phyloP scores from a whole-genome alignment of 1,140 invertebrate genomes.

The Dendroctonus valens region DNA sequence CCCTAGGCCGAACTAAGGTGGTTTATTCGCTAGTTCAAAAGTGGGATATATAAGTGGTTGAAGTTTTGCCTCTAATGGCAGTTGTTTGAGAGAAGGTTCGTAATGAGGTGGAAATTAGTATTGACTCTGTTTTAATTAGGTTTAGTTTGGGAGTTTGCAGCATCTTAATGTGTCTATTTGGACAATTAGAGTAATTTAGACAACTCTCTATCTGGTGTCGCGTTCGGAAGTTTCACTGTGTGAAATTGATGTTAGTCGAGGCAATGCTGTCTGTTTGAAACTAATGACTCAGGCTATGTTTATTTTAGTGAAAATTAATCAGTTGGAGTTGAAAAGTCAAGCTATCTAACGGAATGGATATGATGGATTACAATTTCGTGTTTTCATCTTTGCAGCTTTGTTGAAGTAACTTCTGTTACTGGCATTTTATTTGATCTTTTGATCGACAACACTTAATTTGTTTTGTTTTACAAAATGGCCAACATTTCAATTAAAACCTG shows the following conservation, averaged over 20 bases:
- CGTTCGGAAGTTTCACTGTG: conserved; percentile 12
- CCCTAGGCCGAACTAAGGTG: conserved; percentile 10
- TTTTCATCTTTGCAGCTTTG: no score
- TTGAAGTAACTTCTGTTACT: no score
- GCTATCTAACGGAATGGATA: no score
- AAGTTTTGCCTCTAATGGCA: conserved; percentile 29
- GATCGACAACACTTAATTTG: no score
- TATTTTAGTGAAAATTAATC: no score
- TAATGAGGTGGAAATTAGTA: conserved; percentile 35
- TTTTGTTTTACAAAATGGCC: no score
- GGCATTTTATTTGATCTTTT: no score
- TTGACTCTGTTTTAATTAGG: conserved; percentile 34
- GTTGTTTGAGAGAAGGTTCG: conserved; percentile 24
- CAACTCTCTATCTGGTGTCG: conserved; percentile 14
- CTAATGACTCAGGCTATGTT: no score
- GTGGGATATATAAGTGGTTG: conserved; percentile 26
- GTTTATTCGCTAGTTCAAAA: conserved; percentile 21
- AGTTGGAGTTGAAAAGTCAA: no score
- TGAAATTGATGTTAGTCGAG: conserved; percentile 5
- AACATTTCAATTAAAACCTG: no score
- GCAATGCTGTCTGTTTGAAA: no score
- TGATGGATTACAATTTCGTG: no score
- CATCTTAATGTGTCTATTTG: conserved; percentile 33
- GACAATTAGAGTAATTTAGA: conserved; percentile 32
- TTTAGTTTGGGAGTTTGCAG: conserved; percentile 18